These are phyloP conservation scores for Cynaeus angustus DNA, from an alignment of 2,888 invertebrate genomes.

Conservation along the genomic window DNA sequence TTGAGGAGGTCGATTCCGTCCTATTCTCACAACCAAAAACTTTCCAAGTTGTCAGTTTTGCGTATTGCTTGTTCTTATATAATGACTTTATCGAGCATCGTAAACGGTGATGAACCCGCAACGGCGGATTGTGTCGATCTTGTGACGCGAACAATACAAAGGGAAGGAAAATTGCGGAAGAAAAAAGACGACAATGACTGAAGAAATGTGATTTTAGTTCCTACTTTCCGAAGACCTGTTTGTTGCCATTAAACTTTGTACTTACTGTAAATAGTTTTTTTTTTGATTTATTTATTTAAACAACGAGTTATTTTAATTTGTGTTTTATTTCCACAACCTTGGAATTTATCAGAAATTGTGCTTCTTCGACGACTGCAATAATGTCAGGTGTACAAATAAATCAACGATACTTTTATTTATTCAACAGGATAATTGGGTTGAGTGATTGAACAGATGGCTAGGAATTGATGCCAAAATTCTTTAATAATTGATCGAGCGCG, in stretches of 20 bases:
- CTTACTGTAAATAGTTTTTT: slow-evolving; percentile 45
- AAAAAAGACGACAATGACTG: slow-evolving; percentile 82
- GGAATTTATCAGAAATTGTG: background rate
- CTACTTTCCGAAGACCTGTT: slow-evolving; percentile 32
- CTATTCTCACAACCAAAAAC: slow-evolving; percentile 94
- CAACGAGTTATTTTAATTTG: slow-evolving; percentile 28
- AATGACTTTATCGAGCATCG: slow-evolving; percentile 86
- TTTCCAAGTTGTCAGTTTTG: slow-evolving; percentile 93
- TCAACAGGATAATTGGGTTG: slow-evolving; percentile 10
- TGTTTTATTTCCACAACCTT: slow-evolving; percentile 28
- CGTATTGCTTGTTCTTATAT: slow-evolving; percentile 96
- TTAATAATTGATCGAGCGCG: slow-evolving; percentile 13
- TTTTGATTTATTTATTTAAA: slow-evolving; percentile 43
- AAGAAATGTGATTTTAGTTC: slow-evolving; percentile 44
- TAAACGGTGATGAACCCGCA: slow-evolving; percentile 80
- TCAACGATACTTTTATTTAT: slow-evolving; percentile 8
- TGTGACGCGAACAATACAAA: slow-evolving; percentile 94
- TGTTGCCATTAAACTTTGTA: slow-evolving; percentile 44
- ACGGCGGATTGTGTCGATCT: slow-evolving; percentile 87
- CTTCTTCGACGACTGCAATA: no score
- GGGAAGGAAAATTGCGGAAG: slow-evolving; percentile 91
- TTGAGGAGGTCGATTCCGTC: slow-evolving; percentile 89
- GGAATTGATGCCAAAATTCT: slow-evolving; percentile 11
- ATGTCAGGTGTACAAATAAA: slow-evolving; percentile 7
- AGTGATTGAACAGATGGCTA: slow-evolving; percentile 8